phyloP scores from a whole-genome alignment of 2,888 invertebrate species.

The Brachycybe producta region DNA sequence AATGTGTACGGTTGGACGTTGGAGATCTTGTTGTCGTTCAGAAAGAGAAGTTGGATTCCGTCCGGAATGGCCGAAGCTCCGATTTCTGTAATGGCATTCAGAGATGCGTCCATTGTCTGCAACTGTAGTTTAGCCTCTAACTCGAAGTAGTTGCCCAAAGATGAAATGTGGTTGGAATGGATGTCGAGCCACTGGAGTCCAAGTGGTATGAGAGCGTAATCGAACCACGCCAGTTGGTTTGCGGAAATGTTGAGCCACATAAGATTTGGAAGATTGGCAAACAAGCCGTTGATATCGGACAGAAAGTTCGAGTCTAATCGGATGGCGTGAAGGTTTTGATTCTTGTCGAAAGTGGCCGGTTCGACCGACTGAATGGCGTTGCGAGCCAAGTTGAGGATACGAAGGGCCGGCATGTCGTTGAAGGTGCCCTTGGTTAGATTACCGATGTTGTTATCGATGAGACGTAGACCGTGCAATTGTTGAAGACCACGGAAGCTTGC shows the following conservation, averaged over 20 bases:
- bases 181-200: conserved; percentile 78
- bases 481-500: conserved; percentile 70
- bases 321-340: conserved; percentile 68
- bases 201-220: conserved; percentile 68
- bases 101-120: conserved; percentile 78
- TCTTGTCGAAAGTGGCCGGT: conserved; percentile 64
- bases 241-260: conserved; percentile 84
- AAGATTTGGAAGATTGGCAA: conserved; percentile 66
- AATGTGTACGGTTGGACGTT: conserved; percentile 79
- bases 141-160: conserved; percentile 71
- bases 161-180: conserved; percentile 69
- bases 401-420: conserved; percentile 58
- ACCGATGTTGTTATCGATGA: conserved; percentile 76
- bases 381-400: conserved; percentile 72
- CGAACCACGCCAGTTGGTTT: conserved; percentile 77
- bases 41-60: conserved; percentile 70
- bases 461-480: conserved; percentile 70
- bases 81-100: conserved; percentile 69
- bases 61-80: conserved; percentile 66
- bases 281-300: conserved; percentile 66
- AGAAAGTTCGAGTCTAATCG: conserved; percentile 73
- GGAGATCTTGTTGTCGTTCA: conserved; percentile 77
- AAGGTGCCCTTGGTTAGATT: conserved; percentile 69
- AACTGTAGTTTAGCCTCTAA: conserved; percentile 63
- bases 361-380: conserved; percentile 68